Conservation (phyloP, 2,113 vertebrate species). For the Clarias macrocephalus region DNA sequence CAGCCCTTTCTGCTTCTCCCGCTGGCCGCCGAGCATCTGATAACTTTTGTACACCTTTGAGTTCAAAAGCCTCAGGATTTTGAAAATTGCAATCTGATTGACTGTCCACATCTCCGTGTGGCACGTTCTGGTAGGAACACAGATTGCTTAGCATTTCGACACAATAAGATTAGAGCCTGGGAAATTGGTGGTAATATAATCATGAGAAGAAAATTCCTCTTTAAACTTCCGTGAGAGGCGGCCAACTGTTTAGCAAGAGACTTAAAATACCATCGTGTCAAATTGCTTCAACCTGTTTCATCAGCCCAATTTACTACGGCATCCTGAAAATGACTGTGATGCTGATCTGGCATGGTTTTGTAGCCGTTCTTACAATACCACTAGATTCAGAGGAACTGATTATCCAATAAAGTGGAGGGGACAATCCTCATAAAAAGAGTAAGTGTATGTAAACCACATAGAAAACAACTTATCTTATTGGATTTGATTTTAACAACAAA, state of each 20-base stretch:
- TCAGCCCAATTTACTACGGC: not conserved
- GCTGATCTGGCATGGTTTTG: no score
- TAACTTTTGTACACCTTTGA: not conserved
- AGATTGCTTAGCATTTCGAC: not conserved
- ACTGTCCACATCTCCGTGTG: no score
- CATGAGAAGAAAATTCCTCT: not conserved
- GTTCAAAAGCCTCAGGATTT: not conserved
- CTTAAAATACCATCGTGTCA: slow-evolving; percentile 11
- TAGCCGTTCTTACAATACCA: not conserved
- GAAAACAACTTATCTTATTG: not conserved
- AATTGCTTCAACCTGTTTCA: slow-evolving; percentile 14
- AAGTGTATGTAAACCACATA: not conserved
- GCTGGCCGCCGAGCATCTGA: not conserved
- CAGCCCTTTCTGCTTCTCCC: no score
- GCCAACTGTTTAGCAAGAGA: not conserved
- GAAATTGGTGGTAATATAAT: not conserved
- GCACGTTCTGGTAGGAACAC: not conserved
- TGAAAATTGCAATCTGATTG: not conserved
- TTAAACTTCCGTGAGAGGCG: not conserved
- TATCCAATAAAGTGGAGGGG: not conserved
- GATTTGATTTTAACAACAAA: not conserved
- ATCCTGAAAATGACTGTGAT: not conserved
- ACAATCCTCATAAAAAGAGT: not conserved
- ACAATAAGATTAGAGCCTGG: not conserved
- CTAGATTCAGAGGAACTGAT: not conserved